phyloP scores from a whole-genome alignment of 2,797 vertebrate species.

The Columba guinea region DNA sequence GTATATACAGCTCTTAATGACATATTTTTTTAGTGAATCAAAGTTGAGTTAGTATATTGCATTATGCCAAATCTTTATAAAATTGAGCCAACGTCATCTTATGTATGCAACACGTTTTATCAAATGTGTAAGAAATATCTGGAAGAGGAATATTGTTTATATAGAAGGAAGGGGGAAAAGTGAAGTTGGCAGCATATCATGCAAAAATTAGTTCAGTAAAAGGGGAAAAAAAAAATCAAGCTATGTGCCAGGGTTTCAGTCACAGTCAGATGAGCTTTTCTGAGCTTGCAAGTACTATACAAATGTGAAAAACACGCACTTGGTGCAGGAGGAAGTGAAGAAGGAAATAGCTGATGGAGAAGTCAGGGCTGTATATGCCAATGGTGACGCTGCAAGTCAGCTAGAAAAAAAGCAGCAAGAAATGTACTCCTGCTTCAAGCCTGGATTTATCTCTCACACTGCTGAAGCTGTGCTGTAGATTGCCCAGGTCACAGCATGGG shows the following conservation, averaged over 20 bases:
- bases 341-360: constrained; percentile 67
- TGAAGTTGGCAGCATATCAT: constrained; percentile 22
- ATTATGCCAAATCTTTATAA: constrained; percentile 43
- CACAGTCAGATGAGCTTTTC: constrained; percentile 65
- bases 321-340: constrained; percentile 57
- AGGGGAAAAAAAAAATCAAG: constrained; percentile 3
- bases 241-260: constrained; percentile 51
- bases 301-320: constrained; percentile 61
- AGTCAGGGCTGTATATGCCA: constrained; percentile 61
- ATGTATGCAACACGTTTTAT: constrained; percentile 64
- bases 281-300: constrained; percentile 57
- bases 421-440: constrained; percentile 26
- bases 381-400: constrained; percentile 64
- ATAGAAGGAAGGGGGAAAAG: constrained; percentile 21
- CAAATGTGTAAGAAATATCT: constrained; percentile 63
- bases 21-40: constrained; percentile 50
- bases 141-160: constrained; percentile 60
- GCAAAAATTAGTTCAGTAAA: constrained; percentile 58
- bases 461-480: not conserved
- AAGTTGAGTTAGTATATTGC: constrained; percentile 21
- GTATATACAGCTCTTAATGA: constrained; percentile 43
- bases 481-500: not conserved
- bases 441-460: not conserved
- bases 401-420: constrained; percentile 26
- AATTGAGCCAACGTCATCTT: constrained; percentile 57